phyloP scores from a whole-genome alignment of 2,888 invertebrate species.

The Priocnemis perturbator region DNA sequence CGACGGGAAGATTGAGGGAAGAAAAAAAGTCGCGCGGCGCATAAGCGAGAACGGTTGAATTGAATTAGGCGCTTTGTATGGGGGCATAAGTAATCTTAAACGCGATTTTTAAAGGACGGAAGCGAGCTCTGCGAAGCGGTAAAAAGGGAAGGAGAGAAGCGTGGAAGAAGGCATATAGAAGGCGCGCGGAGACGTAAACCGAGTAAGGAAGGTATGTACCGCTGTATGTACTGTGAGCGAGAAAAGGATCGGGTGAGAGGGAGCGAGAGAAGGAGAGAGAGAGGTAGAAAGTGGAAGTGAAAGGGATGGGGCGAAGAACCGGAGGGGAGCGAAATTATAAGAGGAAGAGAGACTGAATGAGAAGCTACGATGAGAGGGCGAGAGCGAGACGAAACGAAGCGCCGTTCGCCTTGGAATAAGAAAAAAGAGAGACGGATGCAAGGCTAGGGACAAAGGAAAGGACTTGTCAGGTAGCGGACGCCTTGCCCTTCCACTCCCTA shows the following conservation, averaged over 20 bases:
- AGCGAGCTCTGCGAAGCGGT: neutral
- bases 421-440: conserved; percentile 41
- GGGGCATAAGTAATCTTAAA: conserved; percentile 7
- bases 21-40: conserved; percentile 13
- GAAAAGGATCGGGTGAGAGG: neutral
- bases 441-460: conserved; percentile 63
- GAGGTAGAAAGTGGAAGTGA: conserved; percentile 19
- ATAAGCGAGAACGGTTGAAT: conserved; percentile 3
- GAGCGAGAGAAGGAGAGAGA: conserved; percentile 4
- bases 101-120: conserved; percentile 7
- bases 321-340: conserved; percentile 22
- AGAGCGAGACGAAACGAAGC: conserved; percentile 37
- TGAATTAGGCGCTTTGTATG: conserved; percentile 10
- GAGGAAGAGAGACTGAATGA: conserved; percentile 9
- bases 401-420: conserved; percentile 52
- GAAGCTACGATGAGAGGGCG: neutral
- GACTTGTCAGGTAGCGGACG: conserved; percentile 63
- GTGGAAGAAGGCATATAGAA: conserved; percentile 9
- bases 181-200: conserved; percentile 2
- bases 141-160: neutral
- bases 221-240: neutral
- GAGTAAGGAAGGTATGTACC: neutral
- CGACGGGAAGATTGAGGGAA: too few species aligned
- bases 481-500: conserved; percentile 46
- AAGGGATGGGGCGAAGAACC: conserved; percentile 16